Evolutionary conservation across 92 coral and sea anemone genomes (phyloP), one percentile per base, ranked within the genome.

Genomic region (Parazoanthus swiftii): DNA sequence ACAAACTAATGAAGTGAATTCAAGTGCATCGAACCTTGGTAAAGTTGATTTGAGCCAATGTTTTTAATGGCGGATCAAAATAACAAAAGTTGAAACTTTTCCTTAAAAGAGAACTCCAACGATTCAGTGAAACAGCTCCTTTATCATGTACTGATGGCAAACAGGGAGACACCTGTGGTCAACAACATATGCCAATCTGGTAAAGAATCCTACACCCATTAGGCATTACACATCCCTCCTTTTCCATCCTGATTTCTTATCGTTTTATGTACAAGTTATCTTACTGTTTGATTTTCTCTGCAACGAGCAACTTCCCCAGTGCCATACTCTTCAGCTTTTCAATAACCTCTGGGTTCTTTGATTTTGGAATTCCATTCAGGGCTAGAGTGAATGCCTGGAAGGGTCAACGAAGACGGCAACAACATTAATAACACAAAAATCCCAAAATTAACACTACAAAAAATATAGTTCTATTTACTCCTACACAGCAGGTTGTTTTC

Each of bases 331-430:
- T 92, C 23, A 97, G 84, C 88, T 90, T 97, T 14, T 91, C 94
- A 13, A 97, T 76, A 74, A 95, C 98, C 48, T 95, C 95, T 15
- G 93, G 90, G 74, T 97, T 95, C 86, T 92, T 95, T 18, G 98
- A 93, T 81, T 95, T 95, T 18, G 99, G 99, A 11, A 97, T 88
- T 20, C 95, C 95, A 88, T 92, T 76, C 26, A 97, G 93, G 44
- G 94, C 87, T 46, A 95, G 76, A 20, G 95, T 89, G 81, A 93
- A 89, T 0, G 96, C 99, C 99, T 97, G 65, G 38, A 54, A 4
- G 81, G 37, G 44, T 68, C 25, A 46, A 42, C 21, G 35, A 25
- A 37, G 35, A 2, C n/a, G 50, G 20, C 2, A n/a, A 44, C 9
- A 38, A 9, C 16, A 54, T 21, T 56, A 51, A 35, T 23, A 33